A percentile compares a stretch with the other conserved stretches of the same genome.
phyloP scores from a whole-genome alignment of 2,113 vertebrate genomes.

The Tringa solitaria region DNA sequence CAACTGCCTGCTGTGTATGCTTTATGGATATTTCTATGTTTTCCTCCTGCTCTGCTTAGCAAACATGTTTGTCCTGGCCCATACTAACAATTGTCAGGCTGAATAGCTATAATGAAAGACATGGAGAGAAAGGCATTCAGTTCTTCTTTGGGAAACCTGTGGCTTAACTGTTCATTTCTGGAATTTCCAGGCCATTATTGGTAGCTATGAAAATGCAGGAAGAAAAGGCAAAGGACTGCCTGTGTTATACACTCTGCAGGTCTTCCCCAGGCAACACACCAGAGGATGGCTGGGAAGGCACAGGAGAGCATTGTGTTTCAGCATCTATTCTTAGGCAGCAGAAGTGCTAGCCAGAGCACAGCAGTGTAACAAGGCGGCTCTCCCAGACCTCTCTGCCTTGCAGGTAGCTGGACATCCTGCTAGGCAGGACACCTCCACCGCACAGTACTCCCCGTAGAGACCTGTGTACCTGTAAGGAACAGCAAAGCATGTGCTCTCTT shows the following conservation, averaged over 20 bases:
- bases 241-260: neutral
- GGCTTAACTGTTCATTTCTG: neutral
- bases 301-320: rapidly evolving
- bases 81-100: neutral
- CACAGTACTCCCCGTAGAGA: neutral
- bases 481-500: neutral
- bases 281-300: neutral
- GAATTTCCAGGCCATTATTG: neutral
- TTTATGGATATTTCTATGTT: neutral
- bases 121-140: neutral
- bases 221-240: neutral
- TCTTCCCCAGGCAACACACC: neutral
- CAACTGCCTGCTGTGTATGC: neutral
- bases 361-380: neutral
- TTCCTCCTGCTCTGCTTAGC: neutral
- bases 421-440: neutral
- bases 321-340: neutral
- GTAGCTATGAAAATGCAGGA: neutral
- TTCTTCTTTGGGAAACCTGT: neutral
- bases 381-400: neutral
- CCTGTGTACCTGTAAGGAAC: neutral
- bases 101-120: neutral
- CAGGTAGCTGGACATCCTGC: neutral
- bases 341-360: neutral
- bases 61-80: neutral